Percentiles rank a stretch among this genome's conserved stretches.
Evolutionary conservation across 1,140 invertebrate genomes (phyloP).

Genomic region (Asbolus verrucosus): DNA sequence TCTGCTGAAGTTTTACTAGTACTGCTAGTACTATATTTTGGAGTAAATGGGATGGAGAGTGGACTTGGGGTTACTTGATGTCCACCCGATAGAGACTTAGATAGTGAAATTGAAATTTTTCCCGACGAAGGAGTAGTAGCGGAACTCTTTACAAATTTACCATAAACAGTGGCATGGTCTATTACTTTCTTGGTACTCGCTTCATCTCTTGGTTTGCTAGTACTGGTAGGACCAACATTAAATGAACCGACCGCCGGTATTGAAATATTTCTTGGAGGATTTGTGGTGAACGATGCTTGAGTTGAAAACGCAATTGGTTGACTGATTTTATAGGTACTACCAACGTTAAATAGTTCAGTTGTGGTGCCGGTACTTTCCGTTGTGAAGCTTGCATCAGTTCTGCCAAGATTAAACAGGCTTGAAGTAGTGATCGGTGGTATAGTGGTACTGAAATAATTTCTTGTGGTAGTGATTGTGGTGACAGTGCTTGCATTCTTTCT

Average conservation of each 20-base stretch:
- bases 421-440: conserved; percentile 15
- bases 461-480: background rate
- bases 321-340: conserved; percentile 2
- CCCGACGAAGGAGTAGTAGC: background rate
- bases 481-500: background rate
- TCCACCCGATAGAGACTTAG: conserved; percentile 46
- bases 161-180: conserved; percentile 53
- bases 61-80: background rate
- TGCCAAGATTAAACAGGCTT: conserved; percentile 47
- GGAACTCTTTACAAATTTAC: conserved; percentile 45
- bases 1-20: conserved; percentile 6
- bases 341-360: conserved; percentile 45
- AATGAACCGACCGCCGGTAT: conserved; percentile 20
- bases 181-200: conserved; percentile 43
- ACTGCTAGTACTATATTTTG: background rate
- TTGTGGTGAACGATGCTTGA: background rate
- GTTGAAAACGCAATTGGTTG: background rate
- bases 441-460: conserved; percentile 3
- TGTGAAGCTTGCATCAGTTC: conserved; percentile 43
- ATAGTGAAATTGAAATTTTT: conserved; percentile 23
- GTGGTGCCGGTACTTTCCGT: background rate
- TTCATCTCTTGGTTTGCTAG: background rate
- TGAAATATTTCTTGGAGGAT: background rate
- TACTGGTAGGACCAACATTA: background rate
- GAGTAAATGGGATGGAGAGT: background rate